A percentile compares a stretch with the other conserved stretches of the same genome.
Evolutionary conservation across 2,797 vertebrate species (phyloP).

Genomic region (Knipowitschia caucasica): DNA sequence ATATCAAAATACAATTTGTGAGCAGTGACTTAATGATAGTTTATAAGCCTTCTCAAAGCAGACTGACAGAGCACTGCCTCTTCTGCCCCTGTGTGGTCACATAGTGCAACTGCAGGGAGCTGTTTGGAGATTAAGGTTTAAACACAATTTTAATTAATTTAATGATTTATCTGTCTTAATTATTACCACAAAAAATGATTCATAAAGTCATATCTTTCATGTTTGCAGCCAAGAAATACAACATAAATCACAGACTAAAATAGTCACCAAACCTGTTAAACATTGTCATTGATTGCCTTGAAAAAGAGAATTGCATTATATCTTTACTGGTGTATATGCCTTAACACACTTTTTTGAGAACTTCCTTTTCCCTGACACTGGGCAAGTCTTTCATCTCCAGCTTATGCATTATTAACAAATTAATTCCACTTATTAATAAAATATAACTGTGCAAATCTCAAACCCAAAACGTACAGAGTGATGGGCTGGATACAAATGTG

Average conservation of each 20-base stretch:
- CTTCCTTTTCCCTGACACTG: neutral
- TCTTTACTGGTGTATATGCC: neutral
- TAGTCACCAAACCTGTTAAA: neutral
- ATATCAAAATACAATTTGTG: slow-evolving; percentile 75
- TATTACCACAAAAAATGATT: no score
- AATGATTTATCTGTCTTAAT: no score
- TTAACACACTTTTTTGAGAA: neutral
- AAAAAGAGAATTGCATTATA: neutral
- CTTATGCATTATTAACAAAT: neutral
- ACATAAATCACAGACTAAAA: no score
- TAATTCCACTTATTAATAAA: slow-evolving; percentile 4
- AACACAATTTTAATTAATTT: no score
- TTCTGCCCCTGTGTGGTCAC: slow-evolving; percentile 68
- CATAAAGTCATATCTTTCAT: no score
- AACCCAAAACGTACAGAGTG: neutral
- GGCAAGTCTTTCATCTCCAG: slow-evolving; percentile 1
- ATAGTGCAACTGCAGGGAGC: slow-evolving; percentile 39
- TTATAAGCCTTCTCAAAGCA: slow-evolving; percentile 50
- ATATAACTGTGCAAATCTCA: neutral
- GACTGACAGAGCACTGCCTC: slow-evolving; percentile 31
- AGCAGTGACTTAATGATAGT: slow-evolving; percentile 56
- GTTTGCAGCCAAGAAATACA: no score
- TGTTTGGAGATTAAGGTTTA: no score
- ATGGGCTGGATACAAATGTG: neutral
- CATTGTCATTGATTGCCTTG: neutral